Conservation (phyloP, 2,797 vertebrate genomes). For the Brachyrhaphis roseni region DNA sequence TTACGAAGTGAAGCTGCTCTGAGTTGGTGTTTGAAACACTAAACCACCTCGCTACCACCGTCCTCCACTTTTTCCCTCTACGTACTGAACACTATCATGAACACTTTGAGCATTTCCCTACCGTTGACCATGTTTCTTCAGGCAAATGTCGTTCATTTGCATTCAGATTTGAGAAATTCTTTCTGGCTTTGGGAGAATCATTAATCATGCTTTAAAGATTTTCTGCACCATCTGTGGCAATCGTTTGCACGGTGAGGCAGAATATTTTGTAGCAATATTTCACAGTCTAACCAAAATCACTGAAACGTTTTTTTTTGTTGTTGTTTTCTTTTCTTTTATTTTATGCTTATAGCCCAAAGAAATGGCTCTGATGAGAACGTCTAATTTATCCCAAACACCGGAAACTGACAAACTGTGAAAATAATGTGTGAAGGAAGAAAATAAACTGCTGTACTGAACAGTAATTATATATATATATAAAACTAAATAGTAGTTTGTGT, state of each 20-base stretch:
- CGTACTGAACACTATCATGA: not conserved
- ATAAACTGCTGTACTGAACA: constrained; percentile 1
- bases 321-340: not conserved
- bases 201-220: constrained; percentile 11
- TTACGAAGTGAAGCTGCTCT: not conserved
- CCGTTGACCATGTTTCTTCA: not conserved
- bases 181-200: constrained; percentile 3
- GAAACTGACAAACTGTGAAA: not conserved
- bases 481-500: not conserved
- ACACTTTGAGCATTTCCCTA: not conserved
- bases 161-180: constrained; percentile 3
- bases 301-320: not conserved
- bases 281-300: not conserved
- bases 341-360: not conserved
- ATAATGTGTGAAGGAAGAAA: constrained; percentile 6
- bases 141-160: not conserved
- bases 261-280: not conserved
- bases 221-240: not conserved
- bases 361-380: not conserved
- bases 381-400: not conserved
- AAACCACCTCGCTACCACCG: not conserved
- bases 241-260: not conserved
- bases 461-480: not conserved
- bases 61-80: not conserved
- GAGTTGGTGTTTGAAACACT: not conserved